Percentiles rank a stretch among this genome's conserved stretches.
These are phyloP conservation scores for Syngnathoides biaculeatus DNA, from an alignment of 2,113 vertebrate species.

Conservation along the genomic window DNA sequence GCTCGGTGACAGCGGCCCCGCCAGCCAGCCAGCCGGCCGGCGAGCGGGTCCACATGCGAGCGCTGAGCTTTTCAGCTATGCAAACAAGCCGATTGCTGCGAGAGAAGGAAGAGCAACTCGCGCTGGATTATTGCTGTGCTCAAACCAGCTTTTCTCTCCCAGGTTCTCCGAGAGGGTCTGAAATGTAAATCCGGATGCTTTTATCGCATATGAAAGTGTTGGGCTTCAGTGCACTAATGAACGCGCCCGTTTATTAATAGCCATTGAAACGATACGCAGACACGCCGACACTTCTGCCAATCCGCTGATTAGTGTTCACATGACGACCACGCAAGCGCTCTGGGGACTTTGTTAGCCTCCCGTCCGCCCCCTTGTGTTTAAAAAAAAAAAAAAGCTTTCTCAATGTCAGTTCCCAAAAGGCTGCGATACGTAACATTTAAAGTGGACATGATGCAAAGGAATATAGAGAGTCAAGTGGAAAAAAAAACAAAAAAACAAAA, in stretches of 20 bases:
- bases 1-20: conserved; percentile 44
- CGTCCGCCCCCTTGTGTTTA: neutral
- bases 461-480: no score
- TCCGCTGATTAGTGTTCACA: conserved; percentile 3
- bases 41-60: conserved; percentile 23
- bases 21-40: neutral
- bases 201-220: neutral
- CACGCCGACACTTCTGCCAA: neutral
- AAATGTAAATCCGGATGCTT: neutral
- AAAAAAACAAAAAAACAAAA: no score
- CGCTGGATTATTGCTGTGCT: conserved; percentile 40
- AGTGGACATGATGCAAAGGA: no score
- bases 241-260: neutral
- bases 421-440: no score
- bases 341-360: neutral
- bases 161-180: neutral
- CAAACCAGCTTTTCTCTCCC: conserved; percentile 33
- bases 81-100: conserved; percentile 41
- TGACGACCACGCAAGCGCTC: neutral
- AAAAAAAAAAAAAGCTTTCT: neutral
- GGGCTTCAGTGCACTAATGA: neutral
- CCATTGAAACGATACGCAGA: neutral
- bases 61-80: conserved; percentile 52
- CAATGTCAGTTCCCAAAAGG: neutral
- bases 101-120: conserved; percentile 24